phyloP scores from a whole-genome alignment of 2,113 vertebrate species.

The Piprites chloris region DNA sequence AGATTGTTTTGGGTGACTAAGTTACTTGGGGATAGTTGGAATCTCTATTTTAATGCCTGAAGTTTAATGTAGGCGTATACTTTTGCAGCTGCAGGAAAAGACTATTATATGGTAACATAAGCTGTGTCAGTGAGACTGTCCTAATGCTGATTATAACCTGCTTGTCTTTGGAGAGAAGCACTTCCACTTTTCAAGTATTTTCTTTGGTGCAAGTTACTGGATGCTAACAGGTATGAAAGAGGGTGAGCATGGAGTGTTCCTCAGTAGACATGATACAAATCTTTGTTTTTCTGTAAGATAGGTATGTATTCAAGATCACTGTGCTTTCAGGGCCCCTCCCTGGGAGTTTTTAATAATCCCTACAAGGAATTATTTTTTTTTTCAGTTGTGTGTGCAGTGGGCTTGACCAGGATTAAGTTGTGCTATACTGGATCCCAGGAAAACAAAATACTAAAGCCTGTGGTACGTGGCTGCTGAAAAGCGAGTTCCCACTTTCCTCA shows the following conservation, averaged over 20 bases:
- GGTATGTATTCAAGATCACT: neutral
- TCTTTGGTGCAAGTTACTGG: neutral
- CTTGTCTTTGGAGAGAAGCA: neutral
- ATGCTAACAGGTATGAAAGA: neutral
- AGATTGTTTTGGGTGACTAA: neutral
- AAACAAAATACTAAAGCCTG: neutral
- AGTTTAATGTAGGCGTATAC: neutral
- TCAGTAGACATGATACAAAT: neutral
- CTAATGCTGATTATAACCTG: neutral
- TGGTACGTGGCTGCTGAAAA: neutral
- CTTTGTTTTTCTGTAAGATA: neutral
- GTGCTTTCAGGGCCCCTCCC: neutral
- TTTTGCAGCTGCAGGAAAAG: neutral
- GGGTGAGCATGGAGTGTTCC: neutral
- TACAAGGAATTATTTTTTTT: neutral
- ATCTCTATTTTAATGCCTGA: neutral
- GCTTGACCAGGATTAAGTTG: neutral
- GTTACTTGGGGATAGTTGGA: neutral
- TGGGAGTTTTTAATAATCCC: neutral
- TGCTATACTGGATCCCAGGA: neutral
- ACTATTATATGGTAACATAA: neutral
- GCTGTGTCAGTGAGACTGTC: neutral
- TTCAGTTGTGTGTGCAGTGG: rapidly evolving
- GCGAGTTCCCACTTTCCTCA: neutral
- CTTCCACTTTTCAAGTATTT: neutral